phyloP scores from a whole-genome alignment of 2,888 invertebrate genomes.

The Acanthosoma haemorrhoidale region DNA sequence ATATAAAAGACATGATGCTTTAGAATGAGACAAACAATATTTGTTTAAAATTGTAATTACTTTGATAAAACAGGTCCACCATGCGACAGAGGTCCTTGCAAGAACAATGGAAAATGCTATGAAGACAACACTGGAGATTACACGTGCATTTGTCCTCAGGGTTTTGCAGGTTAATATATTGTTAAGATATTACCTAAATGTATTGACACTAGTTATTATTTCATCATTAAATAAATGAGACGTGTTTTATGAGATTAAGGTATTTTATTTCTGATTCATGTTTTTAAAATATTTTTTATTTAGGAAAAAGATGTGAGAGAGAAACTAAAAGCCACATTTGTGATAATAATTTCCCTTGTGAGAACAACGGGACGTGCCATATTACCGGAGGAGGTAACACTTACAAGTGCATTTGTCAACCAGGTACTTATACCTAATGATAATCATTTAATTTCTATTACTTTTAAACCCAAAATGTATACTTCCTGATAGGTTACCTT shows the following conservation, averaged over 20 bases:
- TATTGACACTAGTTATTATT: not conserved
- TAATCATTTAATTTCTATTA: not conserved
- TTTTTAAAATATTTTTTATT: slow-evolving; percentile 25
- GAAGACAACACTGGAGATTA: slow-evolving; percentile 64
- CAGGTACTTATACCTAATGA: slow-evolving; percentile 44
- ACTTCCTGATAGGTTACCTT: too few relatives aligned
- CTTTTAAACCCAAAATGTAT: too few relatives aligned
- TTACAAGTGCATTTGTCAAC: slow-evolving; percentile 56
- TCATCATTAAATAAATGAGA: not conserved
- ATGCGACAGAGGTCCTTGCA: slow-evolving; percentile 64
- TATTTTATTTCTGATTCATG: not conserved
- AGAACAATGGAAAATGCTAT: slow-evolving; percentile 66
- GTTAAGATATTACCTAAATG: too few relatives aligned
- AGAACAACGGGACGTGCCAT: slow-evolving; percentile 70
- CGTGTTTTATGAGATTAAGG: not conserved
- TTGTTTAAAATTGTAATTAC: too few relatives aligned
- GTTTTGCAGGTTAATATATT: slow-evolving; percentile 55
- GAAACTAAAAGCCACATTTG: slow-evolving; percentile 60
- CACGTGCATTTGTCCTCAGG: slow-evolving; percentile 63
- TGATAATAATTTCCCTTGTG: slow-evolving; percentile 67
- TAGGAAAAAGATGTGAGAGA: slow-evolving; percentile 64
- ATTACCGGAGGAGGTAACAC: slow-evolving; percentile 51
- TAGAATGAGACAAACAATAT: too few relatives aligned
- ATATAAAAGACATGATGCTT: too few relatives aligned
- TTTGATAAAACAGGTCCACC: slow-evolving; percentile 55